phyloP scores from a whole-genome alignment of 2,797 vertebrate species.

The Adrianichthys oophorus region DNA sequence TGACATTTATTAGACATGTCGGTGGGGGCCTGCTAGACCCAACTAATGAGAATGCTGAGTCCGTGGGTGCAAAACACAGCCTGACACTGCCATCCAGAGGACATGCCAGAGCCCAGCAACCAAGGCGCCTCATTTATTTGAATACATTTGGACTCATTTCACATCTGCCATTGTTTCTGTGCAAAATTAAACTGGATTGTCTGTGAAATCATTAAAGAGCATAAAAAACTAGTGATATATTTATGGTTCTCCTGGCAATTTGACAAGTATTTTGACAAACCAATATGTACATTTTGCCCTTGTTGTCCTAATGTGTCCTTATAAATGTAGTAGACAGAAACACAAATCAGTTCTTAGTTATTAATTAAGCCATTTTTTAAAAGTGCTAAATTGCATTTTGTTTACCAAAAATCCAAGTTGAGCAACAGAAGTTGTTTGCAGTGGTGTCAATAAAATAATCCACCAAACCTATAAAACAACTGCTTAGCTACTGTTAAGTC shows the following conservation, averaged over 20 bases:
- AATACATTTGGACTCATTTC: slow-evolving; percentile 44
- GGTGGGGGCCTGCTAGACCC: slow-evolving; percentile 83
- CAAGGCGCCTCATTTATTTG: background rate
- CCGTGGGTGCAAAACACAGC: slow-evolving; percentile 50
- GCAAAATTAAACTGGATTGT: slow-evolving; percentile 18
- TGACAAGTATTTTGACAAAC: no score
- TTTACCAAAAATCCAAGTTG: slow-evolving; percentile 11
- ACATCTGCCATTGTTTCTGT: slow-evolving; percentile 31
- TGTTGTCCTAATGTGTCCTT: no score
- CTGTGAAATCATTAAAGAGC: slow-evolving; percentile 16
- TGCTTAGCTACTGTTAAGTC: background rate
- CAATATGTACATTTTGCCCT: no score
- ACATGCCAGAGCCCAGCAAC: slow-evolving; percentile 20
- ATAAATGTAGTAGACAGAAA: no score
- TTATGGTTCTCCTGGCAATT: no score
- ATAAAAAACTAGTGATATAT: no score
- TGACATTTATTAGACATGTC: slow-evolving; percentile 97
- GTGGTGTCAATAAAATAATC: no score
- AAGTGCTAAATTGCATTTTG: background rate
- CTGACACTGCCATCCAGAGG: slow-evolving; percentile 84
- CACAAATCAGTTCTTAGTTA: no score
- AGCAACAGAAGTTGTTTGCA: background rate
- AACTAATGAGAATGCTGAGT: slow-evolving; percentile 69
- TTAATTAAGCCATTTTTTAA: no score
- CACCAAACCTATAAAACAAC: no score